phyloP scores from a whole-genome alignment of 2,113 vertebrate genomes.

The Aegypius monachus region DNA sequence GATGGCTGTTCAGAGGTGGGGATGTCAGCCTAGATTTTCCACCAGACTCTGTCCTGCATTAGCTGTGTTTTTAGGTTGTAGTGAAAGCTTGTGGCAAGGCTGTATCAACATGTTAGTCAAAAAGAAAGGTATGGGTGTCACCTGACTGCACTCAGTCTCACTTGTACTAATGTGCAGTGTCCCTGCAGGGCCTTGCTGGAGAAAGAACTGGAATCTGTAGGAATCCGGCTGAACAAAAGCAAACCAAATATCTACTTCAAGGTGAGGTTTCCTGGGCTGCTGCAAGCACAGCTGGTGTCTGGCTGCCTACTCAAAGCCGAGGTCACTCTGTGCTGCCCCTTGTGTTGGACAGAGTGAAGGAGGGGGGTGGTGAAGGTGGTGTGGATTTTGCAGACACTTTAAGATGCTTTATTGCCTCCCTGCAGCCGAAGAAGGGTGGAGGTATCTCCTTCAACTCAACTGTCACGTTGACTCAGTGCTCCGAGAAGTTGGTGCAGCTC shows the following conservation, averaged over 20 bases:
- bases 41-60: background rate
- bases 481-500: conserved; percentile 95
- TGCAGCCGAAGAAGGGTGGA: conserved; percentile 94
- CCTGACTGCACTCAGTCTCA: background rate
- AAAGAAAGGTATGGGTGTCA: background rate
- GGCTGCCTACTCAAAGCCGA: background rate
- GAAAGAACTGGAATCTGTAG: conserved; percentile 95
- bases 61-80: background rate
- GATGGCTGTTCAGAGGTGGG: background rate
- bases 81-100: background rate
- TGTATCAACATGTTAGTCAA: background rate
- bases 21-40: background rate
- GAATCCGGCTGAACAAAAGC: conserved; percentile 90
- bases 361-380: too few relatives aligned
- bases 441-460: conserved; percentile 98
- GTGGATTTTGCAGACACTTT: background rate
- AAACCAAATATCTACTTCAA: conserved; percentile 99
- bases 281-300: background rate
- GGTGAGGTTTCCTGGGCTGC: conserved; percentile 71
- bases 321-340: background rate
- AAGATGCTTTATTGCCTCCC: background rate
- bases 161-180: background rate
- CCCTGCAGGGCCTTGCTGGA: conserved; percentile 86
- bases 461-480: conserved; percentile 92
- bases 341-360: rapidly evolving